Percentiles rank a stretch among this genome's conserved stretches.
Conservation (phyloP, 2,797 vertebrate genomes). For the Bradypodion ventrale region DNA sequence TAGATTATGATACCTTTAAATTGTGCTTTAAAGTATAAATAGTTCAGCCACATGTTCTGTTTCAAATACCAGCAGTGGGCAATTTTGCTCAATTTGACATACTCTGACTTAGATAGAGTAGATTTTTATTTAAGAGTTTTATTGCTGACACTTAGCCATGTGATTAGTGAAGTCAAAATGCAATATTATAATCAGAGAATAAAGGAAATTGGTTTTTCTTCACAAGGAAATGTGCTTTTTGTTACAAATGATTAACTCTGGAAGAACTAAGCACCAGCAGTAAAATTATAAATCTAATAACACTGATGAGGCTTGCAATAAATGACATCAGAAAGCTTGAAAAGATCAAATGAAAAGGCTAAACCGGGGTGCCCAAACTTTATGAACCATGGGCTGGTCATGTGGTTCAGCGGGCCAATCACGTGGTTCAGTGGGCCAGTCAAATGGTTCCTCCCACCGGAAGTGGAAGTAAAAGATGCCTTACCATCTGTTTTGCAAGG, state of each 20-base stretch:
- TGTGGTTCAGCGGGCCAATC: too few relatives aligned
- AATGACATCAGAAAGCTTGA: background rate
- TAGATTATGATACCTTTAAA: conserved; percentile 45
- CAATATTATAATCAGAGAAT: conserved; percentile 48
- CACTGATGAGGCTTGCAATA: background rate
- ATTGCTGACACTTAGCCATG: conserved; percentile 54
- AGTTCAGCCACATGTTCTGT: conserved; percentile 42
- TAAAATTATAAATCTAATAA: conserved; percentile 52
- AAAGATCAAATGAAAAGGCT: background rate
- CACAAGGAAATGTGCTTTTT: conserved; percentile 57
- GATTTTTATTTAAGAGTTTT: conserved; percentile 63
- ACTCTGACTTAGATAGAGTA: conserved; percentile 48
- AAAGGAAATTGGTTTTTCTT: conserved; percentile 63
- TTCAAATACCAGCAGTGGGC: conserved; percentile 47
- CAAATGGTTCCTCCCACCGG: too few relatives aligned
- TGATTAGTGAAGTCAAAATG: conserved; percentile 63
- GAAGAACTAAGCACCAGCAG: conserved; percentile 49
- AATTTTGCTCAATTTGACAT: conserved; percentile 45
- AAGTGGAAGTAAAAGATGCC: too few relatives aligned
- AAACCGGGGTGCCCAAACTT: too few relatives aligned
- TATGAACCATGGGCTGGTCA: too few relatives aligned
- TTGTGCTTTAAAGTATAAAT: conserved; percentile 32
- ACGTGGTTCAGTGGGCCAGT: too few relatives aligned
- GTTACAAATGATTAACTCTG: conserved; percentile 57
- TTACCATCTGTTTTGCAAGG: too few relatives aligned